These are phyloP conservation scores for Sycophila sp. DNA, from an alignment of 1,140 invertebrate genomes.

Conservation along the genomic window DNA sequence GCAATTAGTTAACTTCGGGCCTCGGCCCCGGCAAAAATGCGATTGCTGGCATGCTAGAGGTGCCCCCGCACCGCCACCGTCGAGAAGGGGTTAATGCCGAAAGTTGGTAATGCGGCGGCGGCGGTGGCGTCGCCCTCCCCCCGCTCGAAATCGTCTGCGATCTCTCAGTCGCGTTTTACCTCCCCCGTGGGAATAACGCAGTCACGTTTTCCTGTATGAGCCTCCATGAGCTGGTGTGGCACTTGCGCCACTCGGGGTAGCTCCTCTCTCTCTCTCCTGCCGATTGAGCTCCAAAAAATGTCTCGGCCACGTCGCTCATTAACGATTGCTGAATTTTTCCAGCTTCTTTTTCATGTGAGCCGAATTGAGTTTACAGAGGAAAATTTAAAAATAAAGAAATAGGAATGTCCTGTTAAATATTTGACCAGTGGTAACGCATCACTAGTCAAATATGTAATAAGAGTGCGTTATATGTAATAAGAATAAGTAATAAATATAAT, in stretches of 20 bases:
- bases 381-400: too few relatives aligned
- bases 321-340: not conserved
- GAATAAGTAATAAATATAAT: too few relatives aligned
- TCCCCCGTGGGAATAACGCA: conserved; percentile 2
- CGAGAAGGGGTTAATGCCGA: conserved; percentile 21
- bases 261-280: not conserved
- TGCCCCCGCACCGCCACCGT: not conserved
- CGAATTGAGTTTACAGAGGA: not conserved
- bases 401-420: too few relatives aligned
- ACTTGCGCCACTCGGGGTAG: not conserved
- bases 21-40: conserved; percentile 5
- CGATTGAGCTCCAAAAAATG: not conserved
- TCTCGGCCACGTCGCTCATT: not conserved
- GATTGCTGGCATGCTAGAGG: conserved; percentile 23
- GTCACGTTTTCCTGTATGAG: too few relatives aligned
- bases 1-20: conserved; percentile 35
- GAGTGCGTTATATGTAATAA: not conserved
- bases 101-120: conserved; percentile 22
- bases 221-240: too few relatives aligned
- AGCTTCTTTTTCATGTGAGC: not conserved
- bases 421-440: not conserved
- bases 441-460: not conserved
- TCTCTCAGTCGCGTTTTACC: not conserved
- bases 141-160: conserved; percentile 1
- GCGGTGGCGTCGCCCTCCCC: not conserved